These are phyloP conservation scores for Siderastrea siderea DNA, from an alignment of 92 coral and sea anemone species.

Conservation along the genomic window DNA sequence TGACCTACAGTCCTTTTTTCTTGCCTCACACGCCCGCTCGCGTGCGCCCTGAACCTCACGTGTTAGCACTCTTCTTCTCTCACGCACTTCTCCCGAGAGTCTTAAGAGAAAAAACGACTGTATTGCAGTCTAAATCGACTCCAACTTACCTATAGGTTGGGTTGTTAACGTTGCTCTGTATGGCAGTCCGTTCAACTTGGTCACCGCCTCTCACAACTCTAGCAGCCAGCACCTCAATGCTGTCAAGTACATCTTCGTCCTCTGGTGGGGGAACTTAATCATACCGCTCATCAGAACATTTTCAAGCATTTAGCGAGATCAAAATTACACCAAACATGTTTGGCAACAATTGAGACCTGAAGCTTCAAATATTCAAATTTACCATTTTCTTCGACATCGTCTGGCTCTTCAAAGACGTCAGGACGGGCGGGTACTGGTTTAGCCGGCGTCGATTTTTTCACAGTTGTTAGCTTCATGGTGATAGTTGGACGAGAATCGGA, in stretches of 20 bases:
- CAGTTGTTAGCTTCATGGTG: conserved; percentile 88
- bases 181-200: conserved; percentile 60
- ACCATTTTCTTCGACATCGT: conserved; percentile 81
- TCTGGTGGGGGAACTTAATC: conserved; percentile 99
- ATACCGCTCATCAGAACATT: conserved; percentile 95
- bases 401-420: conserved; percentile 92
- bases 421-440: conserved; percentile 77
- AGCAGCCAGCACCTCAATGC: conserved; percentile 39
- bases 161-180: conserved; percentile 35
- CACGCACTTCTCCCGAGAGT: too few relatives aligned
- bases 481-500: conserved; percentile 72
- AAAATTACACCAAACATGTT: conserved; percentile 28
- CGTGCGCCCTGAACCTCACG: too few relatives aligned
- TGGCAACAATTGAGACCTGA: conserved; percentile 17
- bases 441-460: conserved; percentile 74
- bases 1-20: too few relatives aligned
- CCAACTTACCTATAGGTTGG: conserved; percentile 28
- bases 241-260: conserved; percentile 64
- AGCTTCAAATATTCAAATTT: conserved; percentile 62
- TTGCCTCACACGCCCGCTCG: too few relatives aligned
- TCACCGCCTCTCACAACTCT: conserved; percentile 64
- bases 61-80: too few relatives aligned
- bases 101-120: too few relatives aligned
- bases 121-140: neutral
- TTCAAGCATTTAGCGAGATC: conserved; percentile 43